Evolutionary conservation across 2,113 vertebrate genomes (phyloP).

Genomic region (Excalfactoria chinensis): DNA sequence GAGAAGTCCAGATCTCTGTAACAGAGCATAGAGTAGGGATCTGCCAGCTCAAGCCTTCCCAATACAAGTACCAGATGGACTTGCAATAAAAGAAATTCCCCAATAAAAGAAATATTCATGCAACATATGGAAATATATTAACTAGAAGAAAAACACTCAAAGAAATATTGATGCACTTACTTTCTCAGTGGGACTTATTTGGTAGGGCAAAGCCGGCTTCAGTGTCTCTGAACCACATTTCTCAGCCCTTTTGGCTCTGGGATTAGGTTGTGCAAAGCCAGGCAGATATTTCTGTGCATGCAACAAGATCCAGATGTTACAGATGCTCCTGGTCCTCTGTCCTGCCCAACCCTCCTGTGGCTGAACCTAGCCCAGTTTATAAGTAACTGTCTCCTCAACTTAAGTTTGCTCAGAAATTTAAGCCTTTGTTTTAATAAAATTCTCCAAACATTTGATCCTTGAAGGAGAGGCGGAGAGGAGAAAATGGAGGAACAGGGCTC

Average conservation of each 20-base stretch:
- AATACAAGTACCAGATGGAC: constrained; percentile 42
- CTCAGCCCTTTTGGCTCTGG: constrained; percentile 16
- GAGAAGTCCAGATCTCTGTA: not conserved
- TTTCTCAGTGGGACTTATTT: constrained; percentile 45
- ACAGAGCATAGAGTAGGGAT: not conserved
- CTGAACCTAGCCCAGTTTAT: not conserved
- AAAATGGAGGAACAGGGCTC: not conserved
- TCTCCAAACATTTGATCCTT: not conserved
- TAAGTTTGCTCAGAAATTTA: constrained; percentile 5
- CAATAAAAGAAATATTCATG: constrained; percentile 49
- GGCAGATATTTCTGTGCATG: constrained; percentile 5
- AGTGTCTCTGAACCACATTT: constrained; percentile 11
- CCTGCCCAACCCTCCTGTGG: not conserved
- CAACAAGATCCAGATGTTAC: constrained; percentile 59
- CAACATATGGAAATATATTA: constrained; percentile 59
- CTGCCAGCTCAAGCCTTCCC: constrained; percentile 5
- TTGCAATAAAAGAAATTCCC: not conserved
- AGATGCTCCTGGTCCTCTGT: constrained; percentile 1
- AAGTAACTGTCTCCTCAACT: constrained; percentile 33
- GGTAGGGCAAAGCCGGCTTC: constrained; percentile 6
- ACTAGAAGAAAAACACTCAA: constrained; percentile 18
- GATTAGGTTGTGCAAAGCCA: not conserved
- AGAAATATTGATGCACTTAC: constrained; percentile 24
- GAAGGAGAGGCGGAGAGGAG: not conserved
- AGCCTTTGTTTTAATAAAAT: constrained; percentile 30